These are phyloP conservation scores for Perizoma affinitatum DNA, from an alignment of 2,888 invertebrate species.

Conservation along the genomic window DNA sequence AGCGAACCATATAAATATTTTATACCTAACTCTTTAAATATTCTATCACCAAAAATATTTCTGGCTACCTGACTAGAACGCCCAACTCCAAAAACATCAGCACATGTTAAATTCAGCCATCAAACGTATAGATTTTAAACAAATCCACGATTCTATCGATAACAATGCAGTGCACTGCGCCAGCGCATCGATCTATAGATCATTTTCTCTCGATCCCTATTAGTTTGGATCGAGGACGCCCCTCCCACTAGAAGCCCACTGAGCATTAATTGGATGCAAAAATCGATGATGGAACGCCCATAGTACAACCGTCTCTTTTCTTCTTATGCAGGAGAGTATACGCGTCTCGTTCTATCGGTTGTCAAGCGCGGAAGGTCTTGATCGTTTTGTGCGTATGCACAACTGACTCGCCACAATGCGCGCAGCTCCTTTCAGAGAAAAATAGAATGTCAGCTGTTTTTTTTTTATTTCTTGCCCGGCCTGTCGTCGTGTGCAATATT, in stretches of 20 bases:
- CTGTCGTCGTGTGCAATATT: conserved; percentile 80
- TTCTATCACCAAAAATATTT: conserved; percentile 1
- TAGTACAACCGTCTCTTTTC: conserved; percentile 53
- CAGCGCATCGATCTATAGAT: conserved; percentile 77
- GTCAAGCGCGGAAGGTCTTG: conserved; percentile 54
- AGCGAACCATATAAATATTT: not conserved
- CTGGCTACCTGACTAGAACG: conserved; percentile 41
- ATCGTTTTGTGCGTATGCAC: conserved; percentile 75
- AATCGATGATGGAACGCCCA: conserved; percentile 74
- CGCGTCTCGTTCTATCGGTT: conserved; percentile 49
- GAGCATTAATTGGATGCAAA: conserved; percentile 81
- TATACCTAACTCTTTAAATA: not conserved
- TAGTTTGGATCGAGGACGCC: conserved; percentile 71
- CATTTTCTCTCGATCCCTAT: conserved; percentile 81
- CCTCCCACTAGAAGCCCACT: conserved; percentile 80
- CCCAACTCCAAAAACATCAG: conserved; percentile 53
- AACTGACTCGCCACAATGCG: conserved; percentile 68
- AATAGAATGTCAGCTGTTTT: conserved; percentile 70
- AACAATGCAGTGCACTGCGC: conserved; percentile 76
- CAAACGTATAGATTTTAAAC: conserved; percentile 72
- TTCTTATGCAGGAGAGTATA: conserved; percentile 21
- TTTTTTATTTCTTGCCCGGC: conserved; percentile 62
- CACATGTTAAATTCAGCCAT: conserved; percentile 71
- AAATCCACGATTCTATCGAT: conserved; percentile 75
- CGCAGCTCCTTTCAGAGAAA: conserved; percentile 74